Conservation (phyloP, 2,888 invertebrate genomes). For the Rotaria socialis region DNA sequence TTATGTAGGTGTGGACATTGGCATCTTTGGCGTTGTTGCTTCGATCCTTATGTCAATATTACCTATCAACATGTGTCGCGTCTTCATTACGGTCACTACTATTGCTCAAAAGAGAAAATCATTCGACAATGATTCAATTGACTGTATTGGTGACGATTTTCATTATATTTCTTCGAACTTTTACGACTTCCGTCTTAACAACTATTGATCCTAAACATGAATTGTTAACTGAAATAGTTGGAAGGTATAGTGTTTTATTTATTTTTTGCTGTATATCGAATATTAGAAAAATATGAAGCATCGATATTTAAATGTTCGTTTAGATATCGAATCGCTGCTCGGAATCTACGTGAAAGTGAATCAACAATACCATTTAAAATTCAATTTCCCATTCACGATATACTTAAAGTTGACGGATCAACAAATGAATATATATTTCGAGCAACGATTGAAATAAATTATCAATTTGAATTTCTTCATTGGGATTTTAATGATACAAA, state of each 20-base stretch:
- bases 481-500: conserved; percentile 18
- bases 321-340: conserved; percentile 11
- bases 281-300: too few species aligned
- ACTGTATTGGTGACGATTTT: not conserved
- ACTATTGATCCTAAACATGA: conserved; percentile 2
- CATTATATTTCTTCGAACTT: not conserved
- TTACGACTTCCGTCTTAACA: not conserved
- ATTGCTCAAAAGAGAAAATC: not conserved
- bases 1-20: conserved; percentile 18
- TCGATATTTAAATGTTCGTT: too few species aligned
- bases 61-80: not conserved
- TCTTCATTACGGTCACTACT: not conserved
- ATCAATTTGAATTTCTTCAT: conserved; percentile 19
- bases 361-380: not conserved
- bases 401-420: not conserved
- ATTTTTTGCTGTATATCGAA: too few species aligned
- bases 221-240: not conserved
- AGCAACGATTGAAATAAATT: not conserved
- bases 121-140: conserved; percentile 1
- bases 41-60: conserved; percentile 20
- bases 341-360: not conserved
- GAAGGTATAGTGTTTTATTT: not conserved
- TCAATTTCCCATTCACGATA: conserved; percentile 11
- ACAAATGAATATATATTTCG: conserved; percentile 18
- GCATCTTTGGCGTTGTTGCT: not conserved